These are phyloP conservation scores for Siniperca obscura DNA, from an alignment of 2,797 vertebrate species.

Conservation along the genomic window DNA sequence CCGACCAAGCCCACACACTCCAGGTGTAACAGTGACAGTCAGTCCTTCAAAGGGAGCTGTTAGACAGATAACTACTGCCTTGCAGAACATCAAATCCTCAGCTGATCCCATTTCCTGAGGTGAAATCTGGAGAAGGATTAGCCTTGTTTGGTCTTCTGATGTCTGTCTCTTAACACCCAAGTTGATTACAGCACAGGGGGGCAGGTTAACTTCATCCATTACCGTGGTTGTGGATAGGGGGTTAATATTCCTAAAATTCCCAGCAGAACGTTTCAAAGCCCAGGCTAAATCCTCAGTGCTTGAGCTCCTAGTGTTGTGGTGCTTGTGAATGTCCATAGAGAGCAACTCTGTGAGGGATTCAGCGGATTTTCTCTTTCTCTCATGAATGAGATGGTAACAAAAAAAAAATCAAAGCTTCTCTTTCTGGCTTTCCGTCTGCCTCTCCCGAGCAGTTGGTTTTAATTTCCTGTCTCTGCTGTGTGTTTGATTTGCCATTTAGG, in stretches of 20 bases:
- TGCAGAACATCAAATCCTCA: slow-evolving; percentile 73
- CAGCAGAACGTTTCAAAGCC: slow-evolving; percentile 40
- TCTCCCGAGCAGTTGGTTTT: slow-evolving; percentile 75
- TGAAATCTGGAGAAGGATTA: slow-evolving; percentile 75
- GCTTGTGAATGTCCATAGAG: slow-evolving; percentile 33
- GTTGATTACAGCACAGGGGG: slow-evolving; percentile 46
- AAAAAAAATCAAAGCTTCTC: slow-evolving; percentile 56
- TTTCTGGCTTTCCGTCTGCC: slow-evolving; percentile 42
- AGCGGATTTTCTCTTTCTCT: slow-evolving; percentile 51
- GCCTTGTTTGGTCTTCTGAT: slow-evolving; percentile 71
- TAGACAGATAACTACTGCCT: slow-evolving; percentile 75
- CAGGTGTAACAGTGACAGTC: slow-evolving; percentile 76
- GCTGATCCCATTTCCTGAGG: slow-evolving; percentile 78
- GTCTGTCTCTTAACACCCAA: slow-evolving; percentile 61
- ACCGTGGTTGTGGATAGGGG: slow-evolving; percentile 26
- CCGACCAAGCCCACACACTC: slow-evolving; percentile 38
- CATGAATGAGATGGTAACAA: slow-evolving; percentile 62
- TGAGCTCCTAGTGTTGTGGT: slow-evolving; percentile 51
- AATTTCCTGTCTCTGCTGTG: slow-evolving; percentile 75
- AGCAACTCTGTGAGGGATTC: slow-evolving; percentile 56
- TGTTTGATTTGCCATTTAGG: slow-evolving; percentile 59
- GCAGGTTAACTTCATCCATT: slow-evolving; percentile 9
- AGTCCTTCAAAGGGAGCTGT: slow-evolving; percentile 72
- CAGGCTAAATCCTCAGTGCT: slow-evolving; percentile 41
- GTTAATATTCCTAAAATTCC: slow-evolving; percentile 42